A percentile compares a stretch with the other conserved stretches of the same genome.
Evolutionary conservation across 2,113 vertebrate genomes (phyloP).

Genomic region (Microcebus lehilahytsara): DNA sequence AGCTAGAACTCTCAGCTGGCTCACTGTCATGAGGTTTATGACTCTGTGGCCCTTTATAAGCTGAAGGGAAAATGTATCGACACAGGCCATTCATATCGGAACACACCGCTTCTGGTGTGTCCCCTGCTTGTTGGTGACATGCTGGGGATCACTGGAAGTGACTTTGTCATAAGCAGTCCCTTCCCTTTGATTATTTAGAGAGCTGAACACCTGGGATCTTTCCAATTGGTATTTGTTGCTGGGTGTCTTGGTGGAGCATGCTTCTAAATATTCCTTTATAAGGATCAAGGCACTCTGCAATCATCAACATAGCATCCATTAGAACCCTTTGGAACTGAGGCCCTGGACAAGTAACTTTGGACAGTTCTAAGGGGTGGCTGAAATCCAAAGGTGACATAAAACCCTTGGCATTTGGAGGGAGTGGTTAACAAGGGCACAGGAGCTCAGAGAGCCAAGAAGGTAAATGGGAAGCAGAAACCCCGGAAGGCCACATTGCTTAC

Average conservation of each 20-base stretch:
- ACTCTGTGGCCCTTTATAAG: neutral
- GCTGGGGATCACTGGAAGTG: neutral
- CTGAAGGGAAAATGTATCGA: neutral
- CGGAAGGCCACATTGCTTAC: neutral
- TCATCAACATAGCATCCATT: neutral
- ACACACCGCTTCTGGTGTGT: neutral
- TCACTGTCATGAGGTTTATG: neutral
- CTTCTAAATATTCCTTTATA: conserved; percentile 4
- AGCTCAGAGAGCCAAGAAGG: neutral
- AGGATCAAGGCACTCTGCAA: neutral
- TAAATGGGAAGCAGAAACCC: neutral
- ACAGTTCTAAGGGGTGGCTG: neutral
- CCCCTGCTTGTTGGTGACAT: neutral
- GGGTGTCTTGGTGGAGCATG: neutral
- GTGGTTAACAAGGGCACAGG: neutral
- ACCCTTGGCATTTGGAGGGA: neutral
- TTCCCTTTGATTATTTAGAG: neutral
- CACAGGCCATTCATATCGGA: neutral
- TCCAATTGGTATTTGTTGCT: neutral
- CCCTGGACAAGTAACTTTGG: neutral
- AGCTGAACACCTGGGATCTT: neutral
- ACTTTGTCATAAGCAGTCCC: neutral
- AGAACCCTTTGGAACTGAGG: neutral
- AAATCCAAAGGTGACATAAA: neutral
- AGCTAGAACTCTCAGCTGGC: neutral